phyloP scores from a whole-genome alignment of 1,140 invertebrate species.

The Marisa cornuarietis region DNA sequence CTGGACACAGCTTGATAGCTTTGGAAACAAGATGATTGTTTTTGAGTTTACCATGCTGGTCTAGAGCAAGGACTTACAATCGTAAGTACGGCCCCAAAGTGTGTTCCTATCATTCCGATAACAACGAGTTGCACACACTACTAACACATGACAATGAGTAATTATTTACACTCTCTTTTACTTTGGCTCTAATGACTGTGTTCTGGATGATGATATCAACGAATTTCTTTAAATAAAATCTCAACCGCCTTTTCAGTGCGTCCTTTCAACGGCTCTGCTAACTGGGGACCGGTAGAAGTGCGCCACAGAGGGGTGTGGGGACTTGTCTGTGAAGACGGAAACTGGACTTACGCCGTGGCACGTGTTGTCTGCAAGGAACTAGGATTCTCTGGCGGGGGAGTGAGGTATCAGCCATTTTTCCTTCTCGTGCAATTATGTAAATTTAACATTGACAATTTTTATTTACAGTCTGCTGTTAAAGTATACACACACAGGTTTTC shows the following conservation, averaged over 20 bases:
- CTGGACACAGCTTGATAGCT: not conserved
- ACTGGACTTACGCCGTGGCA: conserved; percentile 50
- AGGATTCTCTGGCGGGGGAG: conserved; percentile 26
- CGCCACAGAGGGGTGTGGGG: conserved; percentile 41
- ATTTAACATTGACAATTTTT: not conserved
- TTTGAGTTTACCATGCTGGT: not conserved
- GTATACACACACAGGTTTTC: not conserved
- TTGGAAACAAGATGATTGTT: not conserved
- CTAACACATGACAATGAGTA: too few relatives aligned
- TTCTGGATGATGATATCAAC: too few relatives aligned
- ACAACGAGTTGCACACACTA: not conserved
- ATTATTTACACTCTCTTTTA: too few relatives aligned
- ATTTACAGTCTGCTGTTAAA: not conserved
- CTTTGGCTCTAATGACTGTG: not conserved
- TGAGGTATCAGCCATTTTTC: not conserved
- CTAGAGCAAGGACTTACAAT: not conserved
- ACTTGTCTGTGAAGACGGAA: conserved; percentile 39
- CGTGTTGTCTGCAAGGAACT: conserved; percentile 40
- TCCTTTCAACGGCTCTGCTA: conserved; percentile 28
- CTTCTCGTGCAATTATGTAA: not conserved
- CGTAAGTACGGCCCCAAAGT: not conserved
- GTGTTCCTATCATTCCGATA: not conserved
- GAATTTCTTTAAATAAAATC: too few relatives aligned
- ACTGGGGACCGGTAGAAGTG: conserved; percentile 45
- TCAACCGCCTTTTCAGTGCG: conserved; percentile 38